Base-by-base conservation (phyloP, 2,797 vertebrate genomes). In the Lagocephalus sceleratus region DNA sequence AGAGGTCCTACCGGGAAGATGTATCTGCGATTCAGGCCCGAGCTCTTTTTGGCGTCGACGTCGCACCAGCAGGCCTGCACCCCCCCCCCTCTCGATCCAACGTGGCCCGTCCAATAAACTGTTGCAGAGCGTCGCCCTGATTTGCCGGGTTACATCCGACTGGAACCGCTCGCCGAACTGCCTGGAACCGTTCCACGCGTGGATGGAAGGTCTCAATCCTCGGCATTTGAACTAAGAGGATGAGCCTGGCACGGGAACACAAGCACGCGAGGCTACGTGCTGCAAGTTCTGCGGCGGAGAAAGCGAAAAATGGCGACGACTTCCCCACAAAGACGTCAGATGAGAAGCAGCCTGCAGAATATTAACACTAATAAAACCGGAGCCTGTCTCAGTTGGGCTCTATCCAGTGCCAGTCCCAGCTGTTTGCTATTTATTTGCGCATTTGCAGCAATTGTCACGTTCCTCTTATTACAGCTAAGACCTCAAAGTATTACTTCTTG, bases 361-460 rank as follows among this genome's bases (percentile, higher is more conserved):
- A 71, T 68, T 66, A 71, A 75, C 56, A 59, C 62, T 5, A 16
- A 71, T 63, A 66, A 76, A 81, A 80, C 50, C 14, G 43, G 57
- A 63, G 60, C 51, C 67, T 85, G 70, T 76, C 70, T 23, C 20
- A 71, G 25, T 35, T 69, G 45, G 47, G 21, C 45, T n/a, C 22
- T 1, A 40, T 40, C 15, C 66, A 64, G 61, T 61, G 60, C 70
- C 39, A 32, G 66, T 60, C 72, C 77, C 85, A 87, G 81, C 82
- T 87, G 87, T 81, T 87, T 87, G 74, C 71, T 74, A 82, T 88
- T 83, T 65, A 82, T 87, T 82, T 66, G 66, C 68, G 68, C 73
- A 82, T 86, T 81, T 53, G 47, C 70, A 75, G 73, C 58, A 60
- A 85, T 73, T 79, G 76, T 87, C 86, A 84, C 82, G 78, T 58